A percentile compares a stretch with the other conserved stretches of the same genome.
phyloP scores from a whole-genome alignment of 1,140 invertebrate genomes.

The Panonychus citri region DNA sequence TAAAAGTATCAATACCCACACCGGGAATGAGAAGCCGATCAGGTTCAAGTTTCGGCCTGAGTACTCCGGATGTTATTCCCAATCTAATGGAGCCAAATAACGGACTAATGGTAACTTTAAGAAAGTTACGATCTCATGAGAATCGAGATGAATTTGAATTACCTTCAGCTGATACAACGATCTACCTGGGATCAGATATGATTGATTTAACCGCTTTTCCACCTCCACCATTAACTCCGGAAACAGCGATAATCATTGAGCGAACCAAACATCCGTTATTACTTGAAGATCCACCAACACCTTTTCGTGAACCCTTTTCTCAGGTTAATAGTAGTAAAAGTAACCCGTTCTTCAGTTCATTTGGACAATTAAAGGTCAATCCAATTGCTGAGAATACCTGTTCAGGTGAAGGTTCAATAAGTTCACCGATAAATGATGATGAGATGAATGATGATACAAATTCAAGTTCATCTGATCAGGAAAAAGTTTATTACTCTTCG shows the following conservation, averaged over 20 bases:
- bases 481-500: no score
- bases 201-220: constrained; percentile 70
- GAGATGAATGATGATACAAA: no score
- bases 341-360: background rate
- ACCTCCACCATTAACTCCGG: constrained; percentile 31
- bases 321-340: background rate
- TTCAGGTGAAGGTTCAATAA: no score
- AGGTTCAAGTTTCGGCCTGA: background rate
- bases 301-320: background rate
- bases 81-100: constrained; percentile 6
- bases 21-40: background rate
- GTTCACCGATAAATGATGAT: no score
- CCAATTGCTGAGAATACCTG: background rate
- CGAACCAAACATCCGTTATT: background rate
- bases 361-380: background rate
- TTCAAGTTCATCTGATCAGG: no score
- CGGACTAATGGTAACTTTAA: constrained; percentile 22
- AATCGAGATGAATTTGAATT: background rate
- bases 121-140: constrained; percentile 17
- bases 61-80: constrained; percentile 36
- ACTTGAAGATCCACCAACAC: background rate
- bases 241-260: background rate
- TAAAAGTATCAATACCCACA: background rate
- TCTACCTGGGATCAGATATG: constrained; percentile 57
- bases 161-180: constrained; percentile 14